Conservation (phyloP, 2,888 invertebrate genomes). For the Tenthredo scrophulariae region DNA sequence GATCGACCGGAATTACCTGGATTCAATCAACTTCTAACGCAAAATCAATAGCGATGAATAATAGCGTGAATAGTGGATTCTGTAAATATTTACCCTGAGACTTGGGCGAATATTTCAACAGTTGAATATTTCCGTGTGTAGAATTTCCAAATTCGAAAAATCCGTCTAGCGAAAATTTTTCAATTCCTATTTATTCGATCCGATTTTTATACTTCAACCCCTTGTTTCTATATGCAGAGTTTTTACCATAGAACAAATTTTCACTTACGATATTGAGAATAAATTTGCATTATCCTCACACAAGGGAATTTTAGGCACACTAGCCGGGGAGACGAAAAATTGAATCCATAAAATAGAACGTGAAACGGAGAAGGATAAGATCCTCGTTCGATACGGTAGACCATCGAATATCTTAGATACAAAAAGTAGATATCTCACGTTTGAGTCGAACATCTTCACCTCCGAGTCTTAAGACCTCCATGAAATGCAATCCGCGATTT, state of each 20-base stretch:
- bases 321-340: not conserved
- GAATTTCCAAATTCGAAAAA: not conserved
- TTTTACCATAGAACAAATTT: not conserved
- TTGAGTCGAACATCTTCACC: not conserved
- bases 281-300: not conserved
- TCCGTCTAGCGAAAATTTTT: not conserved
- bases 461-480: not conserved
- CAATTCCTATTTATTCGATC: not conserved
- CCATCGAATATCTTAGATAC: not conserved
- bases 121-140: not conserved
- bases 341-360: conserved; percentile 25
- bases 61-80: not conserved
- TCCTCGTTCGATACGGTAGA: not conserved
- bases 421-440: not conserved
- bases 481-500: not conserved
- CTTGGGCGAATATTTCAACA: not conserved
- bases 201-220: not conserved
- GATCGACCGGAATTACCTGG: not conserved
- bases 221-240: not conserved
- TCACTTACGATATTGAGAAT: not conserved
- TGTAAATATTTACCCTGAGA: not conserved
- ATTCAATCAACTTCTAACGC: not conserved
- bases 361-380: conserved; percentile 11
- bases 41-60: not conserved
- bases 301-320: not conserved